Evolutionary conservation across 2,797 vertebrate species (phyloP), one percentile per base, ranked within the genome.

Genomic region (Takifugu ocellatus): DNA sequence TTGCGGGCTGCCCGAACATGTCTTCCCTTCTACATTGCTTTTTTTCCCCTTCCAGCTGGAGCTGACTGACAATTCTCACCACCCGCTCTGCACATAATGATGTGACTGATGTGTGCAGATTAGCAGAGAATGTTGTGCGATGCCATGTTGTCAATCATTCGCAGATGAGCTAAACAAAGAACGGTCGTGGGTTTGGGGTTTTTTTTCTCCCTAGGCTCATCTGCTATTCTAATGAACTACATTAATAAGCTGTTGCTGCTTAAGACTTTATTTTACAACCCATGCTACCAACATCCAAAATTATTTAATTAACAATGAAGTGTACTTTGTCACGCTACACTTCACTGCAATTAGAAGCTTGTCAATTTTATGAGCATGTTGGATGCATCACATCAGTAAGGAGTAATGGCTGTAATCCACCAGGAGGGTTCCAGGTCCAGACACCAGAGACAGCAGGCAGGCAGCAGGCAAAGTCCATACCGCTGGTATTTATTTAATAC

Each of bases 11-110:
- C 74, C 61, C 74, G 72, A 73, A 73, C 66, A 74, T 71, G 71
- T 74, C 76, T 72, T 61, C 71, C 57, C 64, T 46, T 11, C 39
- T 54, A 65, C 47, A 12, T 46, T 49, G 21, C 36, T 39, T 15
- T 49, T 25, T 24, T 48, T 56, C 63, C 63, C 10, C 36, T 63
- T 63, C 63, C 15, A 63, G 51, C 78, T 65, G 56, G 63, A 67
- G 60, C 68, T 82, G 81, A 85, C 63, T 82, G 81, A 84, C 83
- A 83, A 72, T 66, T 52, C 70, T 74, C 78, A 71, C 76, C 74
- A 74, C 85, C 78, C 72, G 77, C 81, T 81, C 72, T 61, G 63
- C 67, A 73, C 66, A 81, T 78, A 83, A 84, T 80, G 70, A 82
- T 68, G 69, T 77, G 79, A 78, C 69, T 79, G 83, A 81, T 79